Evolutionary conservation across 1,140 invertebrate genomes (phyloP), one percentile per base, ranked within the genome.

Genomic region (Philopotamus ludificatus): DNA sequence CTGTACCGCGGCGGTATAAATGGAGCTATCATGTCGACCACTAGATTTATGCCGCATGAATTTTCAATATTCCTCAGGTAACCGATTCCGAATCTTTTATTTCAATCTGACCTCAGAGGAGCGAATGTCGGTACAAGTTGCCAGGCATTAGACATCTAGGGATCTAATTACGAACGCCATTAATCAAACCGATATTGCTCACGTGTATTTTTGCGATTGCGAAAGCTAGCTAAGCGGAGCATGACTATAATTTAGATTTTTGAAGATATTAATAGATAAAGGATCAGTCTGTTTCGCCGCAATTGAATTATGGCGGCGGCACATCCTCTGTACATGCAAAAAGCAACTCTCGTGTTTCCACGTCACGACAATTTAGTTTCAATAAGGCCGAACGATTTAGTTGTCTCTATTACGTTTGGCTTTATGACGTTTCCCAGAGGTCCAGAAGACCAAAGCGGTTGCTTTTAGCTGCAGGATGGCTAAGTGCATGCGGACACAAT

Each of bases 351-450:
- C 66, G 62, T 68, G 67, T 62, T 65, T 65, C 50, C 67, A 65
- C 58, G 50, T 68, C 67, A 68, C 67, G 67, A 68, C 67, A 68
- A 68, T 68, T 68, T 68, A 68, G 63, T 53, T 68, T 62, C 67
- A 68, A 68, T 65, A 68, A 57, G 55, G 39, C 63, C 58, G 54
- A 65, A 49, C 67, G 67, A 68, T 68, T 68, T 68, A 65, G 58
- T 62, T 68, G 67, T 68, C 67, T 68, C 67, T 65, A 65, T 50
- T 62, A 51, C 60, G 28, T 20, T 51, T 53, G 18, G 60, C 47
- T 15, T 50, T 22, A 34, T 34, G 28, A 34, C 28, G 28, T 34
- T 34, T 34, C 28, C 28, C 28, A 34, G 12, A 12, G 12, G 28
- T 34, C 28, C 28, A 34, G n/a, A n/a, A n/a, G n/a, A n/a, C n/a